Evolutionary conservation across 23 tunicate genomes (phyloP).

Genomic region (Styela clava): DNA sequence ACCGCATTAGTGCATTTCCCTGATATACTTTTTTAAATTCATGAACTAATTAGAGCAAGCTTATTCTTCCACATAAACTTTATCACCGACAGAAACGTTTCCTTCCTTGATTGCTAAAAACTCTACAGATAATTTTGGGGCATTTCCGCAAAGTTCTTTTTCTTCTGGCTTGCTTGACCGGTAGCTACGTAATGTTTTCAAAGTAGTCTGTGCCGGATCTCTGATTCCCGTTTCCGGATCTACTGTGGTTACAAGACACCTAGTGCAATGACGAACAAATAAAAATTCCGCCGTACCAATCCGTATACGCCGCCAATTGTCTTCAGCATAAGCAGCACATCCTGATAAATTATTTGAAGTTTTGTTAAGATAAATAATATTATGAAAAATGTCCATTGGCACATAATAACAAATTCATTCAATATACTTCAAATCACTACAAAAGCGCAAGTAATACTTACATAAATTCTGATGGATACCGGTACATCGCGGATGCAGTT

Average conservation of each 20-base stretch:
- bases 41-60: too few species aligned
- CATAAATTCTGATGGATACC: too few species aligned
- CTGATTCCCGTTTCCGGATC: conserved; percentile 45
- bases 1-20: too few species aligned
- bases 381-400: too few species aligned
- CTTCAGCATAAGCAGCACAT: neutral
- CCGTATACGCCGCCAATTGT: neutral
- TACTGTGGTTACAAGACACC: conserved; percentile 63
- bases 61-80: conserved; percentile 30
- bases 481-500: too few species aligned
- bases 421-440: too few species aligned
- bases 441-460: too few species aligned
- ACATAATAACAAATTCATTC: too few species aligned
- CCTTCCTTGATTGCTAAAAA: conserved; percentile 38
- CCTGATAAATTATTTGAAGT: neutral
- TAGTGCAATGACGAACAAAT: neutral
- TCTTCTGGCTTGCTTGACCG: conserved; percentile 6
- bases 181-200: conserved; percentile 29
- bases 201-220: conserved; percentile 25
- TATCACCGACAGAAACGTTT: conserved; percentile 40
- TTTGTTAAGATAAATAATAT: too few species aligned
- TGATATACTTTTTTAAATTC: too few species aligned
- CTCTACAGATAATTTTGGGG: conserved; percentile 37
- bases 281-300: neutral
- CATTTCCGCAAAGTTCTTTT: conserved; percentile 7